Evolutionary conservation across 2,113 vertebrate genomes (phyloP), one percentile per base, ranked within the genome.

Genomic region (Anhinga anhinga): DNA sequence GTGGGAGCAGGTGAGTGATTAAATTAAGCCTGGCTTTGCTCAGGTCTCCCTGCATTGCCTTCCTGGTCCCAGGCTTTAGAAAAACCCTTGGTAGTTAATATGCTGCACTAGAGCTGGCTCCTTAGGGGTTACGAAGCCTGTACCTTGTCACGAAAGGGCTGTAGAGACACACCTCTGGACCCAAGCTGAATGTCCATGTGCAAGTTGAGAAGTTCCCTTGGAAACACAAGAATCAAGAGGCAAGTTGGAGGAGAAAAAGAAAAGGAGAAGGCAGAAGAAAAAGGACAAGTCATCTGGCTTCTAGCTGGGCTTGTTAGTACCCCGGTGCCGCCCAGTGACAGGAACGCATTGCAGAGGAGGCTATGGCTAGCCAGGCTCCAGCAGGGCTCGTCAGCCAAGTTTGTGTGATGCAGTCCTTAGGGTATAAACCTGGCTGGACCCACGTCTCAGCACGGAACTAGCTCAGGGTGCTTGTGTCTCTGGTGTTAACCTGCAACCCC

Each of bases 351-450:
- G 30, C 22, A 32, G 59, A 53, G n/a, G 34, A 30, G 50, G 70
- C 30, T 58, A 4, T 22, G 38, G 19, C 29, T 36, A 30, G 56
- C 47, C 20, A 26, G 65, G 32, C 14, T 36, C 25, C 36, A 13
- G 8, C 50, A 59, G 29, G 19, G 56, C 17, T 55, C n/a, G 5
- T 42, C 53, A 55, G 47, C 27, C 50, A 11, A 13, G 23, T 13
- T 26, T 23, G 21, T 2, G 4, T 23, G n/a, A 32, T 21, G 45
- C 38, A 2, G 7, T 30, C 29, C 25, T 20, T 0, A 1, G 0
- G 0, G 23, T 21, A 16, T 11, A 63, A 79, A 42, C 21, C 18
- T 34, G 55, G 5, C 56, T 29, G 23, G 72, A 49, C 40, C 40
- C 36, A 5, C 16, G 34, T 23, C 23, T 50, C 56, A 44, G 59